Percentiles rank a stretch among this genome's conserved stretches.
Evolutionary conservation across 2,888 invertebrate species (phyloP).

Genomic region (Acholoe squamosa): DNA sequence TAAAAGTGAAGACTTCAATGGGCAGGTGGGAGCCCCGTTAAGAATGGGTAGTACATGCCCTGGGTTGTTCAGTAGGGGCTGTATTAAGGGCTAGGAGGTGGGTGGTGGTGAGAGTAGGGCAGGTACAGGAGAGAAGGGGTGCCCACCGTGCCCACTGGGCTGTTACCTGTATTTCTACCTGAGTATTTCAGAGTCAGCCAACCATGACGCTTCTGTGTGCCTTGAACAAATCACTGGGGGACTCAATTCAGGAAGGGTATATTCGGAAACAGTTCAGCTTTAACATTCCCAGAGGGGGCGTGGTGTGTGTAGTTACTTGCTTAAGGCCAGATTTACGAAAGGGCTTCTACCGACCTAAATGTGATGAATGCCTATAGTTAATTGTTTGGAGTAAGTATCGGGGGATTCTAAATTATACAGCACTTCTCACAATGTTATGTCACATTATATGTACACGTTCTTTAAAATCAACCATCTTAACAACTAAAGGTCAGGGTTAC

Average conservation of each 20-base stretch:
- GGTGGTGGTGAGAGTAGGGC: constrained; percentile 12
- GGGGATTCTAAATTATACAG: neutral
- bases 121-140: neutral
- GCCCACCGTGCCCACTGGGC: neutral
- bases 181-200: neutral
- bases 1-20: no score
- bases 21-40: neutral
- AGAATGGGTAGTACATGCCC: neutral
- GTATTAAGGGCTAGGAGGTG: neutral
- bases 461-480: neutral
- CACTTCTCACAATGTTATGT: neutral
- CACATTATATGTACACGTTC: neutral
- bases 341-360: neutral
- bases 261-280: neutral
- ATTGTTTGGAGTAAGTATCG: neutral
- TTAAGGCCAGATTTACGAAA: neutral
- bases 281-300: neutral
- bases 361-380: neutral
- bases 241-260: neutral
- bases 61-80: neutral
- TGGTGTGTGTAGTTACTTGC: neutral
- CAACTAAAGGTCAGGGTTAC: neutral
- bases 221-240: constrained; percentile 9
- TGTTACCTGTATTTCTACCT: constrained; percentile 28
- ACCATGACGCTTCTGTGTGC: constrained; percentile 19